Evolutionary conservation across 2,888 invertebrate genomes (phyloP).

Genomic region (Gortyna flavago): DNA sequence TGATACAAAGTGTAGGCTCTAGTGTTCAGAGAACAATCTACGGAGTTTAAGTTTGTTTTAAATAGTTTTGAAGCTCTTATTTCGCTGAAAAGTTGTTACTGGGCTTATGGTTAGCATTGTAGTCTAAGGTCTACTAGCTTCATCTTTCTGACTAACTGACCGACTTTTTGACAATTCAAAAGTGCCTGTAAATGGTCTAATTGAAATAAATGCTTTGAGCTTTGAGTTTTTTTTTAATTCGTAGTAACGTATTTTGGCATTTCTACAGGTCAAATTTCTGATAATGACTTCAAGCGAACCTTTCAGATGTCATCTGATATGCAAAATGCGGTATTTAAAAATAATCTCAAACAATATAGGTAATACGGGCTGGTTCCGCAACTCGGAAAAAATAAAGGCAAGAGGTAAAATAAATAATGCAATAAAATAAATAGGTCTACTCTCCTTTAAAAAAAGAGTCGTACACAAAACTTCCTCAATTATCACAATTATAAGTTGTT

Average conservation of each 20-base stretch:
- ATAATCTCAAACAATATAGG: neutral
- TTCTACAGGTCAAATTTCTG: neutral
- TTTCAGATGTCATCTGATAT: neutral
- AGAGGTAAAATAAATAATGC: neutral
- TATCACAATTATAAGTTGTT: neutral
- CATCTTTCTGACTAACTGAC: too few relatives aligned
- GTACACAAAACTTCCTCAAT: neutral
- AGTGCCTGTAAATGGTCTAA: too few relatives aligned
- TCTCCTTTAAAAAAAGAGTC: neutral
- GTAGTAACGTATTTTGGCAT: neutral
- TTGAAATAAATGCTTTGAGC: too few relatives aligned
- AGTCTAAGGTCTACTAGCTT: neutral
- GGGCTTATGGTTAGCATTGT: neutral
- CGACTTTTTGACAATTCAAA: too few relatives aligned
- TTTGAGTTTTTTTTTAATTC: too few relatives aligned
- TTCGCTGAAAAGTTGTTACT: neutral
- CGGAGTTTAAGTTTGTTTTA: neutral
- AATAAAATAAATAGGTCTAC: too few relatives aligned
- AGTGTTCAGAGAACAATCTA: constrained; percentile 12
- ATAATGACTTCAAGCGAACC: neutral
- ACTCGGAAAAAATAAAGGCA: too few relatives aligned
- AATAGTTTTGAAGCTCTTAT: neutral
- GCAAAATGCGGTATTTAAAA: neutral
- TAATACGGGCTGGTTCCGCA: too few relatives aligned
- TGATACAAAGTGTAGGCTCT: constrained; percentile 34